A percentile compares a stretch with the other conserved stretches of the same genome.
Conservation (phyloP, 2,888 invertebrate species). For the Troides helena region DNA sequence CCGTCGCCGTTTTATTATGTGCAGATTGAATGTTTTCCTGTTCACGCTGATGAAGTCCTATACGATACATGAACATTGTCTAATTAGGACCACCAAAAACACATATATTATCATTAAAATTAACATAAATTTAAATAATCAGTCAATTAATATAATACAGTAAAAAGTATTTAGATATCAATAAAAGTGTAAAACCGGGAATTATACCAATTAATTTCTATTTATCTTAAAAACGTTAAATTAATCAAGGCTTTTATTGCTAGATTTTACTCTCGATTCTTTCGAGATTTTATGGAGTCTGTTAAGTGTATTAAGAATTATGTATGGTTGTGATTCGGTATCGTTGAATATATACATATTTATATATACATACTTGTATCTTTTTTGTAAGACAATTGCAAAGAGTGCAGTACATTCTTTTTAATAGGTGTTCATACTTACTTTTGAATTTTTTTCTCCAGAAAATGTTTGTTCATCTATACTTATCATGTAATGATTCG, state of each 20-base stretch:
- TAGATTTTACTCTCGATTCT: not conserved
- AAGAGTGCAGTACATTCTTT: no score
- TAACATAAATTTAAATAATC: not conserved
- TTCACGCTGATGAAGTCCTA: not conserved
- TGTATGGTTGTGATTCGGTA: not conserved
- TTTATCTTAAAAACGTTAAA: not conserved
- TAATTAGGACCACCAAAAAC: not conserved
- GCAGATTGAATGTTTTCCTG: not conserved
- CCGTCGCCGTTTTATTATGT: not conserved
- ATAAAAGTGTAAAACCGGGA: constrained; percentile 1
- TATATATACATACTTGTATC: not conserved
- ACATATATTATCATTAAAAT: not conserved
- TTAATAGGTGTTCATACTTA: no score
- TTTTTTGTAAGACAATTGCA: not conserved
- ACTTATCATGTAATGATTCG: no score
- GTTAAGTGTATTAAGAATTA: not conserved
- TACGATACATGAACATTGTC: not conserved
- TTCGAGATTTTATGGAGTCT: not conserved
- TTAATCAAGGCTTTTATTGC: not conserved
- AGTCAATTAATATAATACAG: not conserved
- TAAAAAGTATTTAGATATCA: constrained; percentile 5
- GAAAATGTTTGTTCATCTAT: no score
- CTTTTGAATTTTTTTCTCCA: no score
- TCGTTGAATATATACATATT: not conserved
- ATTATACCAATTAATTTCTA: not conserved